phyloP scores from a whole-genome alignment of 2,113 vertebrate species.

The Apteryx owenii region DNA sequence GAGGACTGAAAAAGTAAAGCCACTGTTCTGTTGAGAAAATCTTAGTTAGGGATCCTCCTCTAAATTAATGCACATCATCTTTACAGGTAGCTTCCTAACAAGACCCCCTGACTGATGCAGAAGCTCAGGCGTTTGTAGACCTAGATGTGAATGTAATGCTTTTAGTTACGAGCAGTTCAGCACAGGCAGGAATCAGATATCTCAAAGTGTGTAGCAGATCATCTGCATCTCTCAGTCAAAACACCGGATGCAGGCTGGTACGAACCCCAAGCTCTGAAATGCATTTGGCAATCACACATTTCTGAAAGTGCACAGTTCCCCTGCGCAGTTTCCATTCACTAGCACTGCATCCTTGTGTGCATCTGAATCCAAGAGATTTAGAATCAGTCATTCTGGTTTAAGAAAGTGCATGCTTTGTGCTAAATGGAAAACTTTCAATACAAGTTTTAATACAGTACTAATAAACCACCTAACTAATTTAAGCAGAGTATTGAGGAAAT shows the following conservation, averaged over 20 bases:
- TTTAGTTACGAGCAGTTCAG: not conserved
- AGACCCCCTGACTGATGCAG: not conserved
- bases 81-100: not conserved
- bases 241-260: not conserved
- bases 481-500: not conserved
- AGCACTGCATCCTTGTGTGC: not conserved
- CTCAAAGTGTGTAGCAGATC: not conserved
- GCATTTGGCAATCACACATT: rapidly evolving
- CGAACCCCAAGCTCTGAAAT: not conserved
- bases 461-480: not conserved
- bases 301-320: not conserved
- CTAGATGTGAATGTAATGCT: not conserved
- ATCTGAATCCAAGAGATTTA: not conserved
- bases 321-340: not conserved
- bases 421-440: not conserved
- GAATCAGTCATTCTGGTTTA: not conserved
- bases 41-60: not conserved
- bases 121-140: not conserved
- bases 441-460: not conserved
- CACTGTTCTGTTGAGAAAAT: not conserved
- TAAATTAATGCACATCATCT: not conserved
- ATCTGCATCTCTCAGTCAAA: not conserved
- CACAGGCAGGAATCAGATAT: not conserved
- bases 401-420: not conserved
- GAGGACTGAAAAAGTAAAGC: not conserved